phyloP scores from a whole-genome alignment of 2,888 invertebrate species.

The Tetragonisca angustula region DNA sequence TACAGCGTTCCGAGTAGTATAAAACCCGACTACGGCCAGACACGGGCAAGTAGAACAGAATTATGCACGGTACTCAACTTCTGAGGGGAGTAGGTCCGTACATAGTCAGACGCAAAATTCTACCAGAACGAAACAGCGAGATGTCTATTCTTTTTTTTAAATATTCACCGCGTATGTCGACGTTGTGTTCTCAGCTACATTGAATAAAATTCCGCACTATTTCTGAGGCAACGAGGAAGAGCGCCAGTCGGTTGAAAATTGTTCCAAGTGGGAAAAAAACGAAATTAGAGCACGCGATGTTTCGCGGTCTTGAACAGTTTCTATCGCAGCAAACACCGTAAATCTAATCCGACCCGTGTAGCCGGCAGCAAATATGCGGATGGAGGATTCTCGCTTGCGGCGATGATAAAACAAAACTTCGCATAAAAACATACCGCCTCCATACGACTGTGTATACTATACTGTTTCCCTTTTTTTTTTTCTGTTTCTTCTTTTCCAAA shows the following conservation, averaged over 20 bases:
- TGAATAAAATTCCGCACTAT: neutral
- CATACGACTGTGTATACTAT: neutral
- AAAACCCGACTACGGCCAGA: neutral
- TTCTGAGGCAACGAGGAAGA: neutral
- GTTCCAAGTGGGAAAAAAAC: neutral
- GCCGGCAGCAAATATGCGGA: slow-evolving; percentile 15
- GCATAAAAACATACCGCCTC: neutral
- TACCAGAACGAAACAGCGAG: neutral
- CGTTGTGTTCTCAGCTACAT: neutral
- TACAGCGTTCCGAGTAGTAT: neutral
- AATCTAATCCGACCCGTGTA: slow-evolving; percentile 42
- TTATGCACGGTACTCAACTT: neutral
- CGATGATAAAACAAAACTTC: slow-evolving; percentile 12
- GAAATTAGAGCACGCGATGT: slow-evolving; percentile 30
- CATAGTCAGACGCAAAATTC: neutral
- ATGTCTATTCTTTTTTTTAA: neutral
- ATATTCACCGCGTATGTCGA: neutral
- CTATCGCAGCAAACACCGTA: slow-evolving; percentile 6
- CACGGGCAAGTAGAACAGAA: neutral
- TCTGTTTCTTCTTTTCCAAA: neutral
- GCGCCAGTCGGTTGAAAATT: slow-evolving; percentile 2
- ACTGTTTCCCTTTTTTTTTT: neutral
- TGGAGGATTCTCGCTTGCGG: slow-evolving; percentile 1
- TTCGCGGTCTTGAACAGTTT: slow-evolving; percentile 6
- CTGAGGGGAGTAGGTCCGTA: neutral